A percentile compares a stretch with the other conserved stretches of the same genome.
Conservation (phyloP, 2,113 vertebrate genomes). For the Osmerus eperlanus region DNA sequence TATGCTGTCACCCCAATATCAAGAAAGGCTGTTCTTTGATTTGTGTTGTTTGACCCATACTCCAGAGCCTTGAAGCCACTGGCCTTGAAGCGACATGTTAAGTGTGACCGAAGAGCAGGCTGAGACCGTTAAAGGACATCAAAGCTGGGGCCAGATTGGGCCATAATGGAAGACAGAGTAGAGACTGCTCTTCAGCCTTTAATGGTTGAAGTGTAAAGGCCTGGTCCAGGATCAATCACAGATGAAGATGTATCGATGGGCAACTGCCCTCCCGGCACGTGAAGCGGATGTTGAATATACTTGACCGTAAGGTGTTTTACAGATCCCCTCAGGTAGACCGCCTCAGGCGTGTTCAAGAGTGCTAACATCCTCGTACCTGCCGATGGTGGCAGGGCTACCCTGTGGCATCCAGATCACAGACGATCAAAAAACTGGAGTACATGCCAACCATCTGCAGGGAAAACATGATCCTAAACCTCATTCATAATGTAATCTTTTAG, state of each 20-base stretch:
- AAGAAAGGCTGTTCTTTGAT: not conserved
- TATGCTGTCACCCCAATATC: too few species aligned
- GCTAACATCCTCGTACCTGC: too few species aligned
- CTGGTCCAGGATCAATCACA: not conserved
- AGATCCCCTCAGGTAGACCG: not conserved
- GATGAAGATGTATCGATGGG: not conserved
- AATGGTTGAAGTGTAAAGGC: not conserved
- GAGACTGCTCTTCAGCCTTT: not conserved
- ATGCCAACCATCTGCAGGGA: constrained; percentile 35
- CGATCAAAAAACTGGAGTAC: not conserved
- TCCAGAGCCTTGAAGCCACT: not conserved
- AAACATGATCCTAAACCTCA: constrained; percentile 7
- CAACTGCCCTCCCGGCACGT: not conserved
- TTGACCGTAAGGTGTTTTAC: constrained; percentile 45
- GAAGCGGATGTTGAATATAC: not conserved
- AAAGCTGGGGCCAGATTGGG: constrained; percentile 33
- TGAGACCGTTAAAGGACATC: constrained; percentile 49
- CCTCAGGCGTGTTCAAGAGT: constrained; percentile 4
- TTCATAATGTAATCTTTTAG: not conserved
- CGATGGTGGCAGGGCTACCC: too few species aligned
- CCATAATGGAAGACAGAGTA: not conserved
- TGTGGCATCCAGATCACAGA: too few species aligned
- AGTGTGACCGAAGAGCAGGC: constrained; percentile 41
- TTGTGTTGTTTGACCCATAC: not conserved
- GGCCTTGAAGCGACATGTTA: constrained; percentile 41